Conservation (phyloP, 2,113 vertebrate genomes). For the Ramphastos sulfuratus region DNA sequence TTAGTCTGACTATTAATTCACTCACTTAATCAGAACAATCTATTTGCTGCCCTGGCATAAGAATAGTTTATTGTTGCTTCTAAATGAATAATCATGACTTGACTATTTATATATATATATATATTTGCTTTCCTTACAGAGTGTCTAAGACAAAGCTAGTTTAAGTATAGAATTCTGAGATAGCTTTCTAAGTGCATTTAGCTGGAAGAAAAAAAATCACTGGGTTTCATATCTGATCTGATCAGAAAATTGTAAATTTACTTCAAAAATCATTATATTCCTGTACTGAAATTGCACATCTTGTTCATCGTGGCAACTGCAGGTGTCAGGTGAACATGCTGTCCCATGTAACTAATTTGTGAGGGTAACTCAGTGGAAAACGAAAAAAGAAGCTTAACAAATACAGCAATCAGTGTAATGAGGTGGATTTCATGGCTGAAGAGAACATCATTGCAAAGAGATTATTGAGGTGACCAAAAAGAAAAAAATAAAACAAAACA, state of each 20-base stretch:
- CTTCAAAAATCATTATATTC: rapidly evolving
- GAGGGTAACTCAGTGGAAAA: neutral
- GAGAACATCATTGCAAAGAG: neutral
- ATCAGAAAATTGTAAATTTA: neutral
- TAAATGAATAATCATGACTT: neutral
- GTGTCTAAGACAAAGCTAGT: neutral
- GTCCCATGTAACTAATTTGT: neutral
- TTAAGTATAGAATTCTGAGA: neutral
- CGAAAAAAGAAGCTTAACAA: neutral
- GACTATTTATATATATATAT: neutral
- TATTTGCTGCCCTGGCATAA: neutral
- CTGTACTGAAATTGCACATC: neutral
- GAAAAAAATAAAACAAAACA: neutral
- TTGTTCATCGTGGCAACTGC: neutral
- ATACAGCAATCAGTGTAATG: neutral
- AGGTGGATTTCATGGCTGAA: neutral
- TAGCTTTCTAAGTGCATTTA: neutral
- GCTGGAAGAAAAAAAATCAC: neutral
- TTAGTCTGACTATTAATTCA: neutral
- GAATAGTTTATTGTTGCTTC: neutral
- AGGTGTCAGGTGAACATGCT: neutral
- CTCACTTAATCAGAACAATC: neutral
- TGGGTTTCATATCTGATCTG: neutral
- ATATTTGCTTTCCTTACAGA: neutral
- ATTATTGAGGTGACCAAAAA: neutral